Evolutionary conservation across 2,888 invertebrate genomes (phyloP).

Genomic region (Aricia artaxerxes): DNA sequence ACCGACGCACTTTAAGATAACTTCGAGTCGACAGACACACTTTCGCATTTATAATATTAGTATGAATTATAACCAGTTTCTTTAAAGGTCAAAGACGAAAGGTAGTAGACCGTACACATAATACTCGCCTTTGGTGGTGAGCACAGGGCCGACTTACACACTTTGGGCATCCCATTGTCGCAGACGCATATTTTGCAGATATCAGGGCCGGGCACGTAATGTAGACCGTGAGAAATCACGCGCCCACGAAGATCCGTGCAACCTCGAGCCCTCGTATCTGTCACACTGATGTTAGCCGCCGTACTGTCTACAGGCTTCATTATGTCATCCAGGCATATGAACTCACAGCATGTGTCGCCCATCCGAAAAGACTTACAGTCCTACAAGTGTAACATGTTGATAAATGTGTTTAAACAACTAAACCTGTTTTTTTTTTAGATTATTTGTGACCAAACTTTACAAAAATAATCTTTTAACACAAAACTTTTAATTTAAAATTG

Average conservation of each 20-base stretch:
- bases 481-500: not conserved
- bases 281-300: constrained; percentile 68
- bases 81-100: not conserved
- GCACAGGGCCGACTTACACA: constrained; percentile 92
- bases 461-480: not conserved
- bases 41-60: no score
- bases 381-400: constrained; percentile 55
- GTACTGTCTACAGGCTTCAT: constrained; percentile 83
- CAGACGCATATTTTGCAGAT: constrained; percentile 93
- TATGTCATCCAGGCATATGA: constrained; percentile 91
- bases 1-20: no score
- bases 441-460: no score
- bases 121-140: constrained; percentile 87
- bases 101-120: not conserved
- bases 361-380: constrained; percentile 92
- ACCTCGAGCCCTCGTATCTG: constrained; percentile 75
- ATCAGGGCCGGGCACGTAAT: constrained; percentile 93
- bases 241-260: constrained; percentile 89
- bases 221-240: constrained; percentile 86
- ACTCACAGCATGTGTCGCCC: constrained; percentile 92
- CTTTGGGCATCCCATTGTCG: constrained; percentile 91
- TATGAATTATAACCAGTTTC: not conserved
- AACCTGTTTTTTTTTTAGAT: not conserved
- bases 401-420: not conserved
- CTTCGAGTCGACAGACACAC: not conserved